Conservation (phyloP, 92 coral and sea anemone species). For the Epizoanthus ramosus region DNA sequence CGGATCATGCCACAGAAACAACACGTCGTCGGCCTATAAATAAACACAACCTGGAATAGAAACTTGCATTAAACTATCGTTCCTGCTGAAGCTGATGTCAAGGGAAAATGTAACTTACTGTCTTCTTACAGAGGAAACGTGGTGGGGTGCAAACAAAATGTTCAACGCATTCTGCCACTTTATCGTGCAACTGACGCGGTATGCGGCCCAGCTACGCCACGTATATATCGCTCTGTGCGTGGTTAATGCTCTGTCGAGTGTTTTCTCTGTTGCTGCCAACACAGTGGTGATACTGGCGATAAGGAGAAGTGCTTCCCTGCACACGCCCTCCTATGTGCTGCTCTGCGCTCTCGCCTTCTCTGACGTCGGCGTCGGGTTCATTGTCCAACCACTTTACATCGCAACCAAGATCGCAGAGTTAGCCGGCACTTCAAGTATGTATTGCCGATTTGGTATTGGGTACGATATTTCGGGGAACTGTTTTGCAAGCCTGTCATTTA, state of each 20-base stretch:
- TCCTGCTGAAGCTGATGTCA: too few species aligned
- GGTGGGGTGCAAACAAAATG: background rate
- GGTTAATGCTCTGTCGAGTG: background rate
- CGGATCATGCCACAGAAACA: too few species aligned
- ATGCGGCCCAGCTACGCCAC: background rate
- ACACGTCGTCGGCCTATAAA: too few species aligned
- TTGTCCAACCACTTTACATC: constrained; percentile 8
- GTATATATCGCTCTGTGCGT: background rate
- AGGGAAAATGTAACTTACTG: too few species aligned
- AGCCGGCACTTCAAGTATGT: background rate
- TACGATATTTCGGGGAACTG: constrained; percentile 39
- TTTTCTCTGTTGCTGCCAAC: background rate
- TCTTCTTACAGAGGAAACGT: too few species aligned
- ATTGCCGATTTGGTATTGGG: background rate
- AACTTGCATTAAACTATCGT: too few species aligned
- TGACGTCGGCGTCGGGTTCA: background rate
- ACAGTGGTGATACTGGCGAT: background rate
- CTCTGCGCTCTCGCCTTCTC: constrained; percentile 1
- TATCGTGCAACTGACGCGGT: background rate
- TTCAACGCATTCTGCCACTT: background rate
- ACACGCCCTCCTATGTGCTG: background rate
- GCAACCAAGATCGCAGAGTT: background rate
- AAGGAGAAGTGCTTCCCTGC: constrained; percentile 1
- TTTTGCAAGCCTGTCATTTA: constrained; percentile 43
- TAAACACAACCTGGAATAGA: too few species aligned